Evolutionary conservation across 2,113 vertebrate genomes (phyloP), one percentile per base, ranked within the genome.

Genomic region (Talpa occidentalis): DNA sequence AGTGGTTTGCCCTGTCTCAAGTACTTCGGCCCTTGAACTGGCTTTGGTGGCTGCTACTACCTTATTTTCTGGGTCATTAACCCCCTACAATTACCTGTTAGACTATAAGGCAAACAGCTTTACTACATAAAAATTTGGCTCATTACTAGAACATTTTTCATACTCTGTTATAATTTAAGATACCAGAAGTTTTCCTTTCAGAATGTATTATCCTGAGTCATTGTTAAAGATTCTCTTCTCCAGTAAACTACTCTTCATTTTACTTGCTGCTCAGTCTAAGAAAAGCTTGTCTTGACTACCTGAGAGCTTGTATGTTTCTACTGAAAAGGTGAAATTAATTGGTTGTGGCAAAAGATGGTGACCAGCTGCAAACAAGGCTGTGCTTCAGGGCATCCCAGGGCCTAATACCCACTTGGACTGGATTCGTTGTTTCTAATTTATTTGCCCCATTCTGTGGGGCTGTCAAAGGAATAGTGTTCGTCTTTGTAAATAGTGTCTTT

Each of bases 401-500:
- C 73, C 2, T n/a, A n/a, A 42, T 35, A 79, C 35, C 17, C 60
- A 80, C 44, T 42, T 54, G 30, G 26, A 49, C 44, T 69, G 78
- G 77, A 70, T 64, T 74, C 70, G 80, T 66, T 62, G 1, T 91
- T 80, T 80, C 79, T 94, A 26, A 91, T 22, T 92, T 47, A 26
- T 67, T 76, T 66, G 72, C 79, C 78, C 92, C 22, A 10, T 54
- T 80, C 90, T 16, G 3, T 66, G 28, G 82, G 56, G 28, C 74
- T 74, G 56, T 97, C 95, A 97, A 96, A 97, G 70, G 92, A 95
- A 94, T 92, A 97, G 91, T 97, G 95, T 97, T 96, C 80, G 92
- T 93, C 64, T 82, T 44, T 83, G 94, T 94, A 96, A 97, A 97
- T 97, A 59, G 87, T 88, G 97, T 84, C 95, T 97, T 97, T 97